These are phyloP conservation scores for Eurosta solidaginis DNA, from an alignment of 1,140 invertebrate genomes.

Conservation along the genomic window DNA sequence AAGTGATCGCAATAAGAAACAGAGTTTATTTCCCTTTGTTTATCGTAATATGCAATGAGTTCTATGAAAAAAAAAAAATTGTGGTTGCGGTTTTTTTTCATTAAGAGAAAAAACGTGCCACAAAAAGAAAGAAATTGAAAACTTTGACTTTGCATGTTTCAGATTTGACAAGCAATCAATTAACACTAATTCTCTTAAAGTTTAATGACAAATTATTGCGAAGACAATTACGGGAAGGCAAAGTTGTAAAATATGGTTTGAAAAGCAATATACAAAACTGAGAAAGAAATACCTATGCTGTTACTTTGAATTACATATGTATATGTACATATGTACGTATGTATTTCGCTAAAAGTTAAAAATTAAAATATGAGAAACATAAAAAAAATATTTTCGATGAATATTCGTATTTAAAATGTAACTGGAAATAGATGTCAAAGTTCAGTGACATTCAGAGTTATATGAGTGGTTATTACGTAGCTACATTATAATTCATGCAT, in stretches of 20 bases:
- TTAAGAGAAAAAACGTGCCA: neutral
- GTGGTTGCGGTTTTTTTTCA: neutral
- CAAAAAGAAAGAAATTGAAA: neutral
- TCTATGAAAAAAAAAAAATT: neutral
- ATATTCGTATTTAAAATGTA: no score
- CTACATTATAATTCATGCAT: no score
- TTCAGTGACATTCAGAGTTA: no score
- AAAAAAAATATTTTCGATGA: no score
- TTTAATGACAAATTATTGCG: neutral
- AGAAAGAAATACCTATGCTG: no score
- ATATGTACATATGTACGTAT: no score
- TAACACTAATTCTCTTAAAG: neutral
- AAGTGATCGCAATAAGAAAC: neutral
- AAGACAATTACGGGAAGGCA: neutral
- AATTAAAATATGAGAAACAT: no score
- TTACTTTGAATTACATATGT: no score
- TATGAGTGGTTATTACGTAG: no score
- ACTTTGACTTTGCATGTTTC: neutral
- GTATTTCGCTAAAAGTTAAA: neutral
- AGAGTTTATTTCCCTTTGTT: slow-evolving; percentile 2
- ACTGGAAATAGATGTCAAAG: no score
- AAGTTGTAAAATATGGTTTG: no score
- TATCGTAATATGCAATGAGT: slow-evolving; percentile 6
- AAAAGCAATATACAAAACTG: no score
- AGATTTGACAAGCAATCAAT: slow-evolving; percentile 9